Conservation (phyloP, 2,888 invertebrate species). For the Philhelius pedissequus region DNA sequence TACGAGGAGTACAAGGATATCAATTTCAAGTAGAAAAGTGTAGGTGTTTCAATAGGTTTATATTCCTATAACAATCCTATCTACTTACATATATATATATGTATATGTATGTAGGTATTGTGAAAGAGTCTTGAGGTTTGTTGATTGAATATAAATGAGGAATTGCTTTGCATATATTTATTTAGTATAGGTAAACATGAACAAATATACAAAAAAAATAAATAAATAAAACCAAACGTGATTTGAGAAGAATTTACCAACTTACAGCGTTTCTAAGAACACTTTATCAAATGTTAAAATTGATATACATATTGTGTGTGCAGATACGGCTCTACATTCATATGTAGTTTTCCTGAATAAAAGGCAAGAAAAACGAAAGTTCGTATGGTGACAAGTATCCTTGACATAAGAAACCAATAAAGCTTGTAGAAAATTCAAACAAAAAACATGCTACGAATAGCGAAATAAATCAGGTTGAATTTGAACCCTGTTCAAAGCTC, state of each 20-base stretch:
- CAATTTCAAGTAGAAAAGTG: slow-evolving; percentile 5
- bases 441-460: too few species aligned
- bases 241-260: background rate
- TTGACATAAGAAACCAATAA: too few species aligned
- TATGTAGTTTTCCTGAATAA: too few species aligned
- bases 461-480: too few species aligned
- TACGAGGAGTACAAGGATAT: slow-evolving; percentile 47
- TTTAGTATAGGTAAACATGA: slow-evolving; percentile 1
- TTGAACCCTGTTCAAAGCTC: too few species aligned
- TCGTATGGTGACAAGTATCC: too few species aligned
- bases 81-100: background rate
- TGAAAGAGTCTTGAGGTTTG: slow-evolving; percentile 36
- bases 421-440: too few species aligned
- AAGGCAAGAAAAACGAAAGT: too few species aligned
- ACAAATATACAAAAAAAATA: background rate
- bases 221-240: slow-evolving; percentile 13
- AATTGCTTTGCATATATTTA: slow-evolving; percentile 22
- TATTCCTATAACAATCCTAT: background rate
- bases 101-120: too few species aligned
- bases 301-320: too few species aligned
- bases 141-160: slow-evolving; percentile 63
- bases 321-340: too few species aligned
- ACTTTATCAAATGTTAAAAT: background rate
- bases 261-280: background rate
- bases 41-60: background rate